A percentile compares a stretch with the other conserved stretches of the same genome.
These are phyloP conservation scores for Psylliodes chrysocephalus DNA, from an alignment of 2,888 invertebrate genomes.

Conservation along the genomic window DNA sequence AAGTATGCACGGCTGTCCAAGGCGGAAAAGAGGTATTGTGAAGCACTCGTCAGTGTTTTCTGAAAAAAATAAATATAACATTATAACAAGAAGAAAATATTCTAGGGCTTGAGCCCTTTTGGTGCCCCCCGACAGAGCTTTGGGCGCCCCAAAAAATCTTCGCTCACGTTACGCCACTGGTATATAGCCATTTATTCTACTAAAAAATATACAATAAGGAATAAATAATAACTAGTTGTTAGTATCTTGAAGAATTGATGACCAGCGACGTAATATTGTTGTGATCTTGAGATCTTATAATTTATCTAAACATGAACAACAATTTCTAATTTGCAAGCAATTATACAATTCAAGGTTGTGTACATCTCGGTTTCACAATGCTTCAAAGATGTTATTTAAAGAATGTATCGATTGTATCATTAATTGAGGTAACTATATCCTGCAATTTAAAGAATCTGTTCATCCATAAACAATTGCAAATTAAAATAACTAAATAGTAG, in stretches of 20 bases:
- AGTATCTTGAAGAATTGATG: too few relatives aligned
- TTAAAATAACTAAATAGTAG: constrained; percentile 5
- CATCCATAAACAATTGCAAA: constrained; percentile 11
- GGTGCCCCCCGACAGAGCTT: too few relatives aligned
- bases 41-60: constrained; percentile 68
- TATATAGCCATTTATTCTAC: too few relatives aligned
- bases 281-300: background rate
- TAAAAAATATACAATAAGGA: too few relatives aligned
- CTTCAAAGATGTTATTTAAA: background rate
- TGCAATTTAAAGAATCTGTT: constrained; percentile 8
- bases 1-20: constrained; percentile 69
- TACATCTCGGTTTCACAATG: background rate
- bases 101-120: too few relatives aligned
- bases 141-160: too few relatives aligned
- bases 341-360: background rate
- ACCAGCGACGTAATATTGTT: background rate
- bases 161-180: too few relatives aligned
- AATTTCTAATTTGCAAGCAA: background rate
- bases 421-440: constrained; percentile 9
- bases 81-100: too few relatives aligned
- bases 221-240: too few relatives aligned
- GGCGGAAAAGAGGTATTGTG: constrained; percentile 68
- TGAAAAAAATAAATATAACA: constrained; percentile 59
- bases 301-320: constrained; percentile 1
- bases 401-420: constrained; percentile 6